Evolutionary conservation across 2,113 vertebrate species (phyloP), one percentile per base, ranked within the genome.

Genomic region (Nymphicus hollandicus): DNA sequence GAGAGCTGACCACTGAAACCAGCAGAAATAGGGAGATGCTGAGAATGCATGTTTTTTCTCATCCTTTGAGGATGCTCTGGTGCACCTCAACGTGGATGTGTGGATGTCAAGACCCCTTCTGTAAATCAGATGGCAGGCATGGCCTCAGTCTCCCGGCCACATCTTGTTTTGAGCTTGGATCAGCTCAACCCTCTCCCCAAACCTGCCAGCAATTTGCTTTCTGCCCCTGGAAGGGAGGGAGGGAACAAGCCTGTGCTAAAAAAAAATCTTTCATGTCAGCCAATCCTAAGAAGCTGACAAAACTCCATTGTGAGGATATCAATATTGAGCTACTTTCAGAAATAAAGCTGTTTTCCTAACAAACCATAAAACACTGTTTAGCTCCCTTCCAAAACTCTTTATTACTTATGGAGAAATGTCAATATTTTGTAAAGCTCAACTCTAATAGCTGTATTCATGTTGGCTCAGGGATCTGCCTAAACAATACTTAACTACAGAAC

Each of bases 391-490:
- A 83, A 93, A 95, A 89, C 68, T 73, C 71, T 91, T 94, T 76
- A 94, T 86, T 93, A 81, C 74, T 91, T 66, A 41, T 5, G 50
- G 53, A 74, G 74, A 80, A 94, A 95, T 0, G 0, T 93, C 88
- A 93, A 91, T 96, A 93, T 88, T 96, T 86, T 86, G 63, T 64
- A 94, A 94, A 94, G 76, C 76, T 95, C 79, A 68, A 13, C 71
- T 78, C 68, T 91, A 94, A 94, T 47, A 89, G 63, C 64, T 86
- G 66, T 16, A 77, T 80, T 94, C 91, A 86, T 39, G 37, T 82
- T 46, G 85, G 85, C 87, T 94, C 74, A 77, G 81, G 37, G 70
- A 92, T 89, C 71, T 94, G 74, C 74, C 90, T 91, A 83, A 94
- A 93, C 65, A 93, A 85, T 58, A 24, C 60, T 93, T 86, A 94